phyloP scores from a whole-genome alignment of 2,797 vertebrate genomes.

The Furcifer pardalis region DNA sequence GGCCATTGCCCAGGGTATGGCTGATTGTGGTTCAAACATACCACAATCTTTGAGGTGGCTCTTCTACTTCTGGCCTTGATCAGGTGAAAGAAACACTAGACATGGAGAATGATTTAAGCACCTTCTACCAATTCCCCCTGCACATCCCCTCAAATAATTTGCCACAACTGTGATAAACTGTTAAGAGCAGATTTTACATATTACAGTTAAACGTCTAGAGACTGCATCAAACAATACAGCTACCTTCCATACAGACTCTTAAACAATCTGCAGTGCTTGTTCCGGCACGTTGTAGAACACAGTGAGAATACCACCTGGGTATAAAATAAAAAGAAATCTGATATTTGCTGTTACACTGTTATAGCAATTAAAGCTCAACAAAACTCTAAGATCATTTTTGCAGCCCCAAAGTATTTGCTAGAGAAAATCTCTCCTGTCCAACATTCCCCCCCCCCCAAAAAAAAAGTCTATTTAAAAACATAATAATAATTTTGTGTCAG shows the following conservation, averaged over 20 bases:
- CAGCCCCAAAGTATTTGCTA: no score
- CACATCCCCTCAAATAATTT: background rate
- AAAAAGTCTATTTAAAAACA: no score
- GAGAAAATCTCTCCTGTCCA: no score
- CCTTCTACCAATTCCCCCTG: background rate
- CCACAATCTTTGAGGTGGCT: no score
- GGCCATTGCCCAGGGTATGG: no score
- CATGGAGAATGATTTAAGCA: no score
- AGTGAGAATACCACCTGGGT: slow-evolving; percentile 74
- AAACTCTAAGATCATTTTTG: background rate
- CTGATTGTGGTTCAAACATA: no score
- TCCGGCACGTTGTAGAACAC: slow-evolving; percentile 61
- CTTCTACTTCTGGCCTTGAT: no score
- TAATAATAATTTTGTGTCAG: no score
- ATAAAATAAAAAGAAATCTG: slow-evolving; percentile 12
- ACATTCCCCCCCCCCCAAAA: no score
- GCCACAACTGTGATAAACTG: background rate
- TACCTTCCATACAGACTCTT: slow-evolving; percentile 74
- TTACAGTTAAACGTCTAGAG: background rate
- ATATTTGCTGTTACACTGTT: background rate
- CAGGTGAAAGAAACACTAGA: no score
- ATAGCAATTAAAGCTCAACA: background rate
- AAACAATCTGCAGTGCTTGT: slow-evolving; percentile 65
- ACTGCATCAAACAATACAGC: background rate
- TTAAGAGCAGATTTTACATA: background rate